Evolutionary conservation across 2,888 invertebrate genomes (phyloP), one percentile per base, ranked within the genome.

Genomic region (Volucella inanis): DNA sequence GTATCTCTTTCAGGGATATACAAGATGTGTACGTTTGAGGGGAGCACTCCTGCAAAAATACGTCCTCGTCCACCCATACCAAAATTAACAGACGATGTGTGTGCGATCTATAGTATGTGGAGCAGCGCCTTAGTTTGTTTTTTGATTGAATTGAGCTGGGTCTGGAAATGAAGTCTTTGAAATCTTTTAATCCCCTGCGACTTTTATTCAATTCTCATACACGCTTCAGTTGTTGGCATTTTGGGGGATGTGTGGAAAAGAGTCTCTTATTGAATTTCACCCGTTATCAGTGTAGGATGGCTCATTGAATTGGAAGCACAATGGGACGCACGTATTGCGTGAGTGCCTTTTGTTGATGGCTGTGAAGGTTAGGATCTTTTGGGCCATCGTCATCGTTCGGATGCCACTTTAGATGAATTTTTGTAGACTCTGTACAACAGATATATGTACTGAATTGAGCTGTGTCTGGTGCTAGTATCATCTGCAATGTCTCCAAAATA

Each of bases 281-380:
- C 85, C 85, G 80, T 85, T 85, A 85, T 85, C 85, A 81, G 81
- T 59, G 43, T 81, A 31, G 81, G 72, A 85, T 77, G 85, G 81
- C 72, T 85, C 85, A 81, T 85, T 85, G 49, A 81, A 81, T 85
- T 80, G 85, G 76, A 85, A 85, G 76, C 85, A 85, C 85, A 85
- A 85, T 85, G 72, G 81, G 81, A 81, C 85, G 85, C 85, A 85
- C 85, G 85, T 85, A 85, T 81, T 85, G 85, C 85, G 85, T 85
- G 85, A 85, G 81, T 85, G 76, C 76, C 85, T 81, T 85, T 85
- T 85, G 81, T 81, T 85, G 68, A 62, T 76, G 75, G 62, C 62
- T 49, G 39, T 85, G 47, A 77, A 62, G 76, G 75, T 81, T 81
- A 72, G 59, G 85, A 68, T 85, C 81, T 81, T 81, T 64, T 52